These are phyloP conservation scores for Cyclura pinguis DNA, from an alignment of 2,797 vertebrate species.

Conservation along the genomic window DNA sequence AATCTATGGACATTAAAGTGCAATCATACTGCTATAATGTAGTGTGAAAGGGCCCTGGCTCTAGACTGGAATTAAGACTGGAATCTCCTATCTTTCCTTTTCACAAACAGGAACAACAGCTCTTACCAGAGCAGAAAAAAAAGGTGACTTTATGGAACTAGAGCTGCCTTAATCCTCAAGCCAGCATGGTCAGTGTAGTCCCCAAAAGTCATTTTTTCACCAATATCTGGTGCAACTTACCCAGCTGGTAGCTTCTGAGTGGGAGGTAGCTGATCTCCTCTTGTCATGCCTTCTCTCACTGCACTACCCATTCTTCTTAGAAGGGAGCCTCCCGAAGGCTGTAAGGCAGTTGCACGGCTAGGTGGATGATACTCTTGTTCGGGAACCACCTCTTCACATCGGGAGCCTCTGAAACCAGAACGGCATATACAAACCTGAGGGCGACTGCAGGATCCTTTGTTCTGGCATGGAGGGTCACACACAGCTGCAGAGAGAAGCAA, in stretches of 20 bases:
- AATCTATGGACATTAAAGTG: no score
- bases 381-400: conserved; percentile 90
- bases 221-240: conserved; percentile 65
- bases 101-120: not conserved
- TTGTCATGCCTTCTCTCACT: conserved; percentile 65
- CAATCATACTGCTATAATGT: no score
- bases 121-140: not conserved
- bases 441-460: conserved; percentile 94
- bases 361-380: conserved; percentile 93
- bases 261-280: not conserved
- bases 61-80: not conserved
- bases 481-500: conserved; percentile 85
- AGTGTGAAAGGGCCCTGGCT: no score
- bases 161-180: no score
- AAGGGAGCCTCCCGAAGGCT: conserved; percentile 75
- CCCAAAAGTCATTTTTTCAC: no score
- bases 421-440: conserved; percentile 95
- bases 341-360: conserved; percentile 74
- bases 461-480: conserved; percentile 94
- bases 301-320: conserved; percentile 74
- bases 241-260: conserved; percentile 18
- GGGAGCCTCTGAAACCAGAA: conserved; percentile 90
- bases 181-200: no score
- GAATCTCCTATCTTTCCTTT: not conserved
- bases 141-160: no score